These are phyloP conservation scores for Zeugodacus cucurbitae DNA, from an alignment of 1,140 invertebrate species.

Conservation along the genomic window DNA sequence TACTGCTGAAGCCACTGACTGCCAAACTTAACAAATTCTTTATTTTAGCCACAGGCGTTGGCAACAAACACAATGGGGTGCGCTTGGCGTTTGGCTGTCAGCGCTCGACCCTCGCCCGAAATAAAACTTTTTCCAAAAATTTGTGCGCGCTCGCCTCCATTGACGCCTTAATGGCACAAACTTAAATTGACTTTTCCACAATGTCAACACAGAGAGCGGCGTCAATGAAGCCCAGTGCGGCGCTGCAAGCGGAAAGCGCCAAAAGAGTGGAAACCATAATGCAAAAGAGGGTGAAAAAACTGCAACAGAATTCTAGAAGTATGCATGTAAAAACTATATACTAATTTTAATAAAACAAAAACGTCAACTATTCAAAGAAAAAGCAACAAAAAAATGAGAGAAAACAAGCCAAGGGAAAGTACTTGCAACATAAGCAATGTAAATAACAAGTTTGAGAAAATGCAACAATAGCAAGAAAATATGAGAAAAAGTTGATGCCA, in stretches of 20 bases:
- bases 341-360: background rate
- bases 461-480: constrained; percentile 40
- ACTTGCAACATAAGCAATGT: background rate
- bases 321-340: background rate
- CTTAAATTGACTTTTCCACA: constrained; percentile 52
- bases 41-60: constrained; percentile 7
- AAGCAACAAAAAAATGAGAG: constrained; percentile 12
- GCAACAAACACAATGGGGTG: background rate
- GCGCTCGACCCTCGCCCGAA: background rate
- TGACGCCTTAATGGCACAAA: constrained; percentile 44
- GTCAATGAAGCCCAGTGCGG: constrained; percentile 41
- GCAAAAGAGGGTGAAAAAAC: background rate
- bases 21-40: constrained; percentile 5
- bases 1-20: background rate
- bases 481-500: constrained; percentile 58
- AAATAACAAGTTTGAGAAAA: constrained; percentile 50
- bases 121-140: background rate
- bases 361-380: background rate
- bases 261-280: background rate
- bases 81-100: background rate
- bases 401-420: no score
- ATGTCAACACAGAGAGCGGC: constrained; percentile 48
- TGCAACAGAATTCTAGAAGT: background rate
- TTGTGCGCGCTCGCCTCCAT: background rate
- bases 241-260: background rate